Evolutionary conservation across 2,797 vertebrate genomes (phyloP).

Genomic region (Mareca penelope): DNA sequence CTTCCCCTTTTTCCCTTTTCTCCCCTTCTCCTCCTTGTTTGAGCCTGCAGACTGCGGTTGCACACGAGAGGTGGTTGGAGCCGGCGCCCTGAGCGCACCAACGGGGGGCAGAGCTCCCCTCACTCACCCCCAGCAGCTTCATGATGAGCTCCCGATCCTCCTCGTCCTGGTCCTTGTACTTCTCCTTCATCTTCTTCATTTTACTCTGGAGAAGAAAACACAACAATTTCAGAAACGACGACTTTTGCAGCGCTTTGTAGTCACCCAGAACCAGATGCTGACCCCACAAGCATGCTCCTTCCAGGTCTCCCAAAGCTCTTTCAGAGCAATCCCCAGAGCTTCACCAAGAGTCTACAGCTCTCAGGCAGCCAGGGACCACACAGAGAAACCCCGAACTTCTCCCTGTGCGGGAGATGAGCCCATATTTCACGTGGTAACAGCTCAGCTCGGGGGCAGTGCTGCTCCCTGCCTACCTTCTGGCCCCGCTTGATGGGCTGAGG

Average conservation of each 20-base stretch:
- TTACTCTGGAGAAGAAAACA: constrained; percentile 86
- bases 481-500: constrained; percentile 87
- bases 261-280: neutral
- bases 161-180: constrained; percentile 99
- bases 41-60: constrained; percentile 88
- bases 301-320: neutral
- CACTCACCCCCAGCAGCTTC: constrained; percentile 93
- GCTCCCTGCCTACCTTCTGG: constrained; percentile 84
- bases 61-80: neutral
- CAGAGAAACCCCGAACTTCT: neutral
- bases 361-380: rapidly evolving
- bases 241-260: rapidly evolving
- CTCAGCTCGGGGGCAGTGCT: neutral
- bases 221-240: neutral
- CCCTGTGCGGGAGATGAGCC: neutral
- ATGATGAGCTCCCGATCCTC: constrained; percentile 97
- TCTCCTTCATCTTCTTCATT: constrained; percentile 98
- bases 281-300: rapidly evolving
- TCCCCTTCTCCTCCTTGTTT: constrained; percentile 88
- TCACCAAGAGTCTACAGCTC: neutral
- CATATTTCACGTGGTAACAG: rapidly evolving
- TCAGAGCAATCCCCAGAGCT: neutral
- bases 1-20: constrained; percentile 91
- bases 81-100: rapidly evolving
- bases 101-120: neutral